A percentile compares a stretch with the other conserved stretches of the same genome.
phyloP scores from a whole-genome alignment of 2,113 vertebrate species.

The Typhlomys cinereus region DNA sequence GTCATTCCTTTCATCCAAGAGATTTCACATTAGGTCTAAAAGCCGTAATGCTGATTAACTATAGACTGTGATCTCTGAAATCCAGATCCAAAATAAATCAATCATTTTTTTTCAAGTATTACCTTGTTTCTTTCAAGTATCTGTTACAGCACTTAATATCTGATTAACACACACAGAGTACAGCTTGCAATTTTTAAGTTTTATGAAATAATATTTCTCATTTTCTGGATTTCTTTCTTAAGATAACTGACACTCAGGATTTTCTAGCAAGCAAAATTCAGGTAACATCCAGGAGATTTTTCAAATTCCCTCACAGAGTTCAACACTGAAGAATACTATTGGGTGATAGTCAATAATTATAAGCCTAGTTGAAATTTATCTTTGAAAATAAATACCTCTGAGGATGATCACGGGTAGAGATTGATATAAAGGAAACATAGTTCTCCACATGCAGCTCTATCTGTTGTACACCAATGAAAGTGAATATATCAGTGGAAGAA shows the following conservation, averaged over 20 bases:
- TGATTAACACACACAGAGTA: neutral
- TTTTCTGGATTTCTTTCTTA: neutral
- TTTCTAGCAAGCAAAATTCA: neutral
- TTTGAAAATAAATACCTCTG: neutral
- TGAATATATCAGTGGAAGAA: neutral
- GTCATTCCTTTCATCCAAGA: neutral
- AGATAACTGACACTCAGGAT: neutral
- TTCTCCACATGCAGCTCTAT: neutral
- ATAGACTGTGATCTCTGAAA: neutral
- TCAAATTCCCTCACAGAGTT: neutral
- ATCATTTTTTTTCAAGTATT: neutral
- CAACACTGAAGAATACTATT: neutral
- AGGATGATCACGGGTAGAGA: neutral
- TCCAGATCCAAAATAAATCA: neutral
- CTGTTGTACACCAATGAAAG: neutral
- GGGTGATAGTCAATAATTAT: neutral
- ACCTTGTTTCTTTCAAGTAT: neutral
- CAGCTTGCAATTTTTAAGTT: neutral
- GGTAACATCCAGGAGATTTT: neutral
- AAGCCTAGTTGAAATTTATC: neutral
- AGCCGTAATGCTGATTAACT: neutral
- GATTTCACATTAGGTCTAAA: neutral
- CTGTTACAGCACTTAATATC: neutral
- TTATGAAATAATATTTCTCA: neutral
- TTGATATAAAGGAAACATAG: neutral